These are phyloP conservation scores for Schlechtendalia chinensis DNA, from an alignment of 1,140 invertebrate genomes.

Conservation along the genomic window DNA sequence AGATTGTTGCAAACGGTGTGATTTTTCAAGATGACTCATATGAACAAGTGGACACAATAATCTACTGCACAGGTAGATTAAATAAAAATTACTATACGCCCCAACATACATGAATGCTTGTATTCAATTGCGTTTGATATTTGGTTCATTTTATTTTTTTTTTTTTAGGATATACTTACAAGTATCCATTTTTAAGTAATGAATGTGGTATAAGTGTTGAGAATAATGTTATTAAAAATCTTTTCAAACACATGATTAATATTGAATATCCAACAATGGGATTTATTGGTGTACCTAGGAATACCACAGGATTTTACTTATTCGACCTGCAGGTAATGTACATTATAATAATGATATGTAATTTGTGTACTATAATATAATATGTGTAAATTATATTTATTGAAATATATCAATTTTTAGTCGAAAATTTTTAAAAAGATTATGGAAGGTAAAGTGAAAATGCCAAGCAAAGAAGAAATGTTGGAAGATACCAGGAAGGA, in stretches of 20 bases:
- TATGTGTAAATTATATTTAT: too few species aligned
- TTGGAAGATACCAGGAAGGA: conserved; percentile 53
- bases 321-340: conserved; percentile 76
- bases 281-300: conserved; percentile 76
- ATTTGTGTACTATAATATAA: conserved; percentile 4
- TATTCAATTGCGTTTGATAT: neutral
- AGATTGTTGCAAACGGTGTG: conserved; percentile 60
- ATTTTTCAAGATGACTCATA: conserved; percentile 64
- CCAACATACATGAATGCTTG: neutral
- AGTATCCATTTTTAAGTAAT: conserved; percentile 74
- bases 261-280: conserved; percentile 75
- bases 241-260: conserved; percentile 85
- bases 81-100: neutral
- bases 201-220: conserved; percentile 70
- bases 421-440: conserved; percentile 68
- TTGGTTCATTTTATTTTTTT: neutral
- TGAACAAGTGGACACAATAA: conserved; percentile 67
- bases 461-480: conserved; percentile 71
- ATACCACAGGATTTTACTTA: conserved; percentile 79
- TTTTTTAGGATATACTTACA: conserved; percentile 72
- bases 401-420: conserved; percentile 55
- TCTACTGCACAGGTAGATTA: conserved; percentile 63
- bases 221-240: conserved; percentile 74
- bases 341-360: conserved; percentile 12
- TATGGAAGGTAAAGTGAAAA: conserved; percentile 63